Percentiles rank a stretch among this genome's conserved stretches.
Conservation (phyloP, 2,113 vertebrate genomes). For the Rhynchomys soricoides region DNA sequence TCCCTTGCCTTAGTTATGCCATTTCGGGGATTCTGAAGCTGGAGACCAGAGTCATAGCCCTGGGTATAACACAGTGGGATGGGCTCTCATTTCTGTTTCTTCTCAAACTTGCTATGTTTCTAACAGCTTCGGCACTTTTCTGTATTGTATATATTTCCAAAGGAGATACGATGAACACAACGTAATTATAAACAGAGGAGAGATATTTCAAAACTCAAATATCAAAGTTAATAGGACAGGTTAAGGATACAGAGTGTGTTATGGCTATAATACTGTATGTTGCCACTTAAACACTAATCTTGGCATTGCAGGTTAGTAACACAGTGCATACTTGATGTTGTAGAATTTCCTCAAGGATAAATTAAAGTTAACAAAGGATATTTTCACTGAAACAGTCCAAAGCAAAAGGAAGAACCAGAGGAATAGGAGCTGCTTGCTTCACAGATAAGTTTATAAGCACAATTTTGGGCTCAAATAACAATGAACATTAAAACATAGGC, state of each 20-base stretch:
- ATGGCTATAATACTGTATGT: neutral
- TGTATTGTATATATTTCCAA: neutral
- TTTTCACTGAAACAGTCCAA: neutral
- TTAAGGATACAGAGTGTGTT: neutral
- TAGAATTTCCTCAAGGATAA: neutral
- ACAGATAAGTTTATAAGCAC: neutral
- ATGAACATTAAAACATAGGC: neutral
- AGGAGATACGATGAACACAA: neutral
- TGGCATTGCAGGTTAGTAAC: neutral
- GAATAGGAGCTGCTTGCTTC: neutral
- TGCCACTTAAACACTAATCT: neutral
- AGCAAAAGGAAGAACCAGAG: neutral
- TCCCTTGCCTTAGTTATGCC: neutral
- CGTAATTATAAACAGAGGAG: neutral
- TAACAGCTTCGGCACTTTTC: neutral
- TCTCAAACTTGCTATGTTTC: neutral
- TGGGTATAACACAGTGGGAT: neutral
- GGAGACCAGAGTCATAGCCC: neutral
- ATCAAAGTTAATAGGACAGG: neutral
- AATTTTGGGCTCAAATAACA: slow-evolving; percentile 1
- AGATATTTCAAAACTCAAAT: neutral
- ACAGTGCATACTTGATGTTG: neutral
- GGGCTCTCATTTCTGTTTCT: neutral
- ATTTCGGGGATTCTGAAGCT: neutral
- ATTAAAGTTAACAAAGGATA: neutral